Evolutionary conservation across 1,140 invertebrate genomes (phyloP).

Genomic region (Pissodes strobi): DNA sequence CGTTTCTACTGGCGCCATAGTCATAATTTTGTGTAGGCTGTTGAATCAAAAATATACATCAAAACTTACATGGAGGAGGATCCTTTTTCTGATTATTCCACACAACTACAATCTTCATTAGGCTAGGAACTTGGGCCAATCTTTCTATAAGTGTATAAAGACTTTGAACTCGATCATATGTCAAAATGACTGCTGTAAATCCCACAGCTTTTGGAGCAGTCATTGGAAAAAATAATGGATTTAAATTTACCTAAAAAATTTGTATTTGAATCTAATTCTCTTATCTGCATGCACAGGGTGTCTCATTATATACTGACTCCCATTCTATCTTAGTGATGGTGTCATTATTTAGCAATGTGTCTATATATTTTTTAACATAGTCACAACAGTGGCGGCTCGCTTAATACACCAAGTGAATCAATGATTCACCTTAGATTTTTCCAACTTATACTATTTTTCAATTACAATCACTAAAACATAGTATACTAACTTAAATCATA

Average conservation of each 20-base stretch:
- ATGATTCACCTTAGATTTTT: too few relatives aligned
- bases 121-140: conserved; percentile 78
- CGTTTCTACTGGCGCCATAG: too few relatives aligned
- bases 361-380: too few relatives aligned
- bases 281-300: too few relatives aligned
- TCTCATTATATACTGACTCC: too few relatives aligned
- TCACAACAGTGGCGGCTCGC: too few relatives aligned
- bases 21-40: neutral
- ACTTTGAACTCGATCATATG: conserved; percentile 88
- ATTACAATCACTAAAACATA: too few relatives aligned
- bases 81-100: conserved; percentile 92
- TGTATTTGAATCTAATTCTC: neutral
- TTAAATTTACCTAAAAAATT: conserved; percentile 56
- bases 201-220: conserved; percentile 83
- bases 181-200: conserved; percentile 90
- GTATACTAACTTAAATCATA: too few relatives aligned
- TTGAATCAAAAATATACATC: conserved; percentile 4
- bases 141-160: conserved; percentile 84
- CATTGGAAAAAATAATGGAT: conserved; percentile 83
- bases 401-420: too few relatives aligned
- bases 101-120: conserved; percentile 85
- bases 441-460: too few relatives aligned
- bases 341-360: too few relatives aligned
- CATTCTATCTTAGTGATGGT: too few relatives aligned
- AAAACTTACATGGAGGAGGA: conserved; percentile 73